Percentiles rank a stretch among this genome's conserved stretches.
Evolutionary conservation across 2,888 invertebrate species (phyloP).

Genomic region (Drosophila emarginata): DNA sequence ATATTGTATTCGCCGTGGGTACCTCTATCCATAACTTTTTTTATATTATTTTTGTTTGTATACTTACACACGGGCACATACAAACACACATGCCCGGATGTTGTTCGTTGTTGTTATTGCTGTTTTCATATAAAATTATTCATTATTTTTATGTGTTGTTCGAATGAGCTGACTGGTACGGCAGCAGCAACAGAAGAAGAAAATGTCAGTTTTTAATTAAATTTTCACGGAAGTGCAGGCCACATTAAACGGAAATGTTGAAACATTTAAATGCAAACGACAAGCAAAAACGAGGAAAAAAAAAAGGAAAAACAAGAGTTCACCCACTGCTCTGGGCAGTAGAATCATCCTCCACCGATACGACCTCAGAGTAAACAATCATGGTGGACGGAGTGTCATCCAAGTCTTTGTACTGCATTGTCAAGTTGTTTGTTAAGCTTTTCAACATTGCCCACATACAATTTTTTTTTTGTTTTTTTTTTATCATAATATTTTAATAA

Average conservation of each 20-base stretch:
- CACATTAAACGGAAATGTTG: constrained; percentile 74
- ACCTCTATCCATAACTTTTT: constrained; percentile 6
- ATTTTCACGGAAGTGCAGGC: constrained; percentile 72
- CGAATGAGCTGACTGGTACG: constrained; percentile 2
- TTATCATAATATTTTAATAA: too few relatives aligned
- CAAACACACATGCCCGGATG: constrained; percentile 10
- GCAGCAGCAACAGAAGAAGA: constrained; percentile 35
- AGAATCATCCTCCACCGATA: too few relatives aligned
- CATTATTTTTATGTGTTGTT: constrained; percentile 43
- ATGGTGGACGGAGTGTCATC: too few relatives aligned
- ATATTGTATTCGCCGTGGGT: constrained; percentile 36
- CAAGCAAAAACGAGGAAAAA: constrained; percentile 9
- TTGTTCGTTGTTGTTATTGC: constrained; percentile 29
- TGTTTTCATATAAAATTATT: constrained; percentile 40
- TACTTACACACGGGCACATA: background rate
- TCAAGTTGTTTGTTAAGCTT: too few relatives aligned
- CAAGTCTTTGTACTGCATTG: too few relatives aligned
- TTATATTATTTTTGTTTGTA: constrained; percentile 24
- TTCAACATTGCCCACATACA: too few relatives aligned
- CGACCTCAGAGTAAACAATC: background rate
- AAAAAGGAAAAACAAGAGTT: constrained; percentile 2
- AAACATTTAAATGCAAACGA: constrained; percentile 55
- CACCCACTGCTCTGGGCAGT: background rate
- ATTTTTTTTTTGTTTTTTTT: too few relatives aligned
- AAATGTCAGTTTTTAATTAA: constrained; percentile 77